Percentiles rank a stretch among this genome's conserved stretches.
Conservation (phyloP, 2,113 vertebrate species). For the Podilymbus podiceps region DNA sequence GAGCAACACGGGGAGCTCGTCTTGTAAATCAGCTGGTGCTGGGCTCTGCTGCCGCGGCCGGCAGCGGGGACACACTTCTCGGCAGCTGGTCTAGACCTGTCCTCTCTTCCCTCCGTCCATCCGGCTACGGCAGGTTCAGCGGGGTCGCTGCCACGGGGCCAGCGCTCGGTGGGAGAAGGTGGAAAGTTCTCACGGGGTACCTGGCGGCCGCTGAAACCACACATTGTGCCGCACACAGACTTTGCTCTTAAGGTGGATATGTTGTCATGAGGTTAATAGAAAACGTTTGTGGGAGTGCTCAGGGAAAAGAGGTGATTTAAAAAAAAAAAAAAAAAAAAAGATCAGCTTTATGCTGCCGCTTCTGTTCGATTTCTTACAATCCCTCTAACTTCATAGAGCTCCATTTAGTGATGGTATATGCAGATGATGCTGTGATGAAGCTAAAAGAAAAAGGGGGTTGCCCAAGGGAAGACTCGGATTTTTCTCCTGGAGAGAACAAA, state of each 20-base stretch:
- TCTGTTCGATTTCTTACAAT: background rate
- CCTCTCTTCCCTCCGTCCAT: background rate
- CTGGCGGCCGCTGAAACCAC: background rate
- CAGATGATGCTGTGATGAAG: background rate
- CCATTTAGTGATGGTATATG: background rate
- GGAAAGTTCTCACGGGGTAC: background rate
- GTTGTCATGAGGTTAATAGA: background rate
- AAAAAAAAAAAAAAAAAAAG: no score
- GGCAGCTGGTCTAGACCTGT: background rate
- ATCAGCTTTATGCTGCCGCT: background rate
- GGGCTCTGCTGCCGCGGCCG: background rate
- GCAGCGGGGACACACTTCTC: no score
- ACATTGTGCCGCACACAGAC: fast-evolving
- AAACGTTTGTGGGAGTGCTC: background rate
- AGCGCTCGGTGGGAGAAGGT: background rate
- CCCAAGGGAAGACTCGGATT: background rate
- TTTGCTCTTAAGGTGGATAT: background rate
- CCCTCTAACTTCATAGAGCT: background rate
- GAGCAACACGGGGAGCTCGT: background rate
- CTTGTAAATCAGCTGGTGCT: background rate
- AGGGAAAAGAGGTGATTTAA: background rate
- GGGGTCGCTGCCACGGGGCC: background rate
- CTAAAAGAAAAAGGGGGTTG: background rate
- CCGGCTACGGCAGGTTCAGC: background rate
- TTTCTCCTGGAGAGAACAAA: background rate